Conservation (phyloP, 2,113 vertebrate genomes). For the Ivindomyrus marchei region DNA sequence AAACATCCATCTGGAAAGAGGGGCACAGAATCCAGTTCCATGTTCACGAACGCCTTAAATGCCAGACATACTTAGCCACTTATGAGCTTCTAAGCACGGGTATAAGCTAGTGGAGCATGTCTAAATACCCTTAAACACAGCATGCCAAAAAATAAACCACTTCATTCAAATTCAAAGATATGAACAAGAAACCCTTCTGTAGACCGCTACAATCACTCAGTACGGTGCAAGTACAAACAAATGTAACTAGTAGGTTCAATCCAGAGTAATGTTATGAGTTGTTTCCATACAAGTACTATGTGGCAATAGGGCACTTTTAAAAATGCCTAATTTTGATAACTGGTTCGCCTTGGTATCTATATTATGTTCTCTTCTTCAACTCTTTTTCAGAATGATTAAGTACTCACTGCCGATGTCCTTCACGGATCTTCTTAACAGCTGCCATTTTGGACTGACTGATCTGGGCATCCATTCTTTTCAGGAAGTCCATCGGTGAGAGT, state of each 20-base stretch:
- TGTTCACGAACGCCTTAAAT: not conserved
- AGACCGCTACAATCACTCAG: not conserved
- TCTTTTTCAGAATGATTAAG: not conserved
- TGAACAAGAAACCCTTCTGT: not conserved
- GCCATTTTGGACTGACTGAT: slow-evolving; percentile 77
- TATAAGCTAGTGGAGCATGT: not conserved
- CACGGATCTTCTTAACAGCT: slow-evolving; percentile 60
- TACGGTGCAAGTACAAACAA: not conserved
- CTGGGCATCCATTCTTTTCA: slow-evolving; percentile 72
- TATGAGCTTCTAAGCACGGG: no score
- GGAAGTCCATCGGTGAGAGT: slow-evolving; percentile 71
- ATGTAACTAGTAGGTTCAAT: not conserved
- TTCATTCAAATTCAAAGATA: not conserved
- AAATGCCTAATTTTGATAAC: not conserved
- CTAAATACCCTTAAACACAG: not conserved
- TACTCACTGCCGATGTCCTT: slow-evolving; percentile 54
- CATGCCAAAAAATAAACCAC: not conserved
- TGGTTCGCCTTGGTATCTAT: not conserved
- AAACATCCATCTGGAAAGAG: not conserved
- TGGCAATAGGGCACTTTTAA: not conserved
- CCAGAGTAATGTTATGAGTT: not conserved
- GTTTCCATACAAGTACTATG: not conserved
- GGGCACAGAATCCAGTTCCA: not conserved
- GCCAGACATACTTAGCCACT: not conserved
- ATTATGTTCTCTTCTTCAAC: not conserved